Percentiles rank a stretch among this genome's conserved stretches.
phyloP scores from a whole-genome alignment of 2,797 vertebrate genomes.

The Phalloptychus januarius region DNA sequence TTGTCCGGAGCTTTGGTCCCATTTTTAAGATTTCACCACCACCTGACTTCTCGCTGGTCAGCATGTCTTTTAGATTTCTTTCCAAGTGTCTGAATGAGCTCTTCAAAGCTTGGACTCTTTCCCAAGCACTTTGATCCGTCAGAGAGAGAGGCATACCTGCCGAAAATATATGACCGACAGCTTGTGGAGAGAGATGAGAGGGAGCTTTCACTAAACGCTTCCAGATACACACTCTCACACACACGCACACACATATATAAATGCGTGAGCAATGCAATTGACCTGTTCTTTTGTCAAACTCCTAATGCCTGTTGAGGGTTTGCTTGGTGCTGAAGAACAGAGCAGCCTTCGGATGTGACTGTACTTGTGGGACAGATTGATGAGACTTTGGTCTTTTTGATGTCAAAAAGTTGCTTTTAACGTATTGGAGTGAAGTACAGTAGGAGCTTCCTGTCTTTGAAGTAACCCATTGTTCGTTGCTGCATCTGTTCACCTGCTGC shows the following conservation, averaged over 20 bases:
- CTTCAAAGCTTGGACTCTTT: constrained; percentile 27
- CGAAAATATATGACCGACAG: constrained; percentile 36
- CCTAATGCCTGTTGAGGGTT: constrained; percentile 9
- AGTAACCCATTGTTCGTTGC: constrained; percentile 14
- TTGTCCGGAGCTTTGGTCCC: constrained; percentile 1
- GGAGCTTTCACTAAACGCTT: constrained; percentile 42
- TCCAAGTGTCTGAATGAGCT: constrained; percentile 20
- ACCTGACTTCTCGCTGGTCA: background rate
- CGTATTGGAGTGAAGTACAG: constrained; percentile 5
- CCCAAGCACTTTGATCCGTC: constrained; percentile 42
- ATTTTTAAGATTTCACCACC: constrained; percentile 3
- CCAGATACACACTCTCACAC: constrained; percentile 45
- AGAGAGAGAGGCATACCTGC: constrained; percentile 42
- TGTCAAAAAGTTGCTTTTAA: constrained; percentile 20
- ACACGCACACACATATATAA: background rate
- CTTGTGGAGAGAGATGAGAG: constrained; percentile 55
- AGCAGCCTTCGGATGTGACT: background rate
- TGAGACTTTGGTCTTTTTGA: constrained; percentile 17
- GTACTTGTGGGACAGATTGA: background rate
- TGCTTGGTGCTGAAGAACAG: background rate
- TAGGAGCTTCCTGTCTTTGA: constrained; percentile 8
- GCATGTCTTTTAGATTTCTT: constrained; percentile 25
- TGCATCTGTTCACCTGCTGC: constrained; percentile 41
- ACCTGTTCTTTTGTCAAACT: constrained; percentile 15
- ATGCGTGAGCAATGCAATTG: constrained; percentile 23